Conservation (phyloP, 2,888 invertebrate species). For the Blastobasis adustella region DNA sequence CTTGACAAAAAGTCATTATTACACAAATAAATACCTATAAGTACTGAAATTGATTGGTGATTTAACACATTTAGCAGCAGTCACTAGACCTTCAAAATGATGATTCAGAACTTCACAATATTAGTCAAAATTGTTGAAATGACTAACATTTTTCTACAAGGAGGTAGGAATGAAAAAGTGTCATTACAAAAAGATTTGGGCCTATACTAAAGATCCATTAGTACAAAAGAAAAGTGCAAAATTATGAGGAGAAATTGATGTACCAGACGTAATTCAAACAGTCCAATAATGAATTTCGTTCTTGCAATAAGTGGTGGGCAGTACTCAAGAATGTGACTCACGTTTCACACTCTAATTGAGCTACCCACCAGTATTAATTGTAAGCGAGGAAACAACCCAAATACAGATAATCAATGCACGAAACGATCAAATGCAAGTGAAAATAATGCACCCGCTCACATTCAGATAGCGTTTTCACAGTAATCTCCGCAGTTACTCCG, state of each 20-base stretch:
- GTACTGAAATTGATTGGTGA: too few species aligned
- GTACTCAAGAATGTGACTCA: constrained; percentile 54
- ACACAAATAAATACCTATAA: too few species aligned
- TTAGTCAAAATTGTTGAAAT: constrained; percentile 20
- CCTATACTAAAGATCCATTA: constrained; percentile 3
- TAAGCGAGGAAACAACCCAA: constrained; percentile 56
- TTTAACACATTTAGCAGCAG: too few species aligned
- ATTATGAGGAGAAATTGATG: background rate
- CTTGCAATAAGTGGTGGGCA: constrained; percentile 53
- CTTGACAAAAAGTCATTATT: too few species aligned
- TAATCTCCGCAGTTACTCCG: constrained; percentile 20
- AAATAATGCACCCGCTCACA: constrained; percentile 29
- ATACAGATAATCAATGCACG: constrained; percentile 56
- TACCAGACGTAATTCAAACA: constrained; percentile 10
- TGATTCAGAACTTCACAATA: constrained; percentile 37
- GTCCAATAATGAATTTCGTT: constrained; percentile 45
- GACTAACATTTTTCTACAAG: constrained; percentile 3
- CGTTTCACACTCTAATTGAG: constrained; percentile 71
- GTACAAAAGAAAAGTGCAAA: background rate
- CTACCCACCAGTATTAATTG: constrained; percentile 65
- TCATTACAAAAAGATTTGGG: constrained; percentile 9
- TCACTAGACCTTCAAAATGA: constrained; percentile 32
- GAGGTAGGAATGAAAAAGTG: background rate
- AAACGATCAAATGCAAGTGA: constrained; percentile 52
- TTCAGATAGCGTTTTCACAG: constrained; percentile 1